phyloP scores from a whole-genome alignment of 2,113 vertebrate species.

The Apus apus region DNA sequence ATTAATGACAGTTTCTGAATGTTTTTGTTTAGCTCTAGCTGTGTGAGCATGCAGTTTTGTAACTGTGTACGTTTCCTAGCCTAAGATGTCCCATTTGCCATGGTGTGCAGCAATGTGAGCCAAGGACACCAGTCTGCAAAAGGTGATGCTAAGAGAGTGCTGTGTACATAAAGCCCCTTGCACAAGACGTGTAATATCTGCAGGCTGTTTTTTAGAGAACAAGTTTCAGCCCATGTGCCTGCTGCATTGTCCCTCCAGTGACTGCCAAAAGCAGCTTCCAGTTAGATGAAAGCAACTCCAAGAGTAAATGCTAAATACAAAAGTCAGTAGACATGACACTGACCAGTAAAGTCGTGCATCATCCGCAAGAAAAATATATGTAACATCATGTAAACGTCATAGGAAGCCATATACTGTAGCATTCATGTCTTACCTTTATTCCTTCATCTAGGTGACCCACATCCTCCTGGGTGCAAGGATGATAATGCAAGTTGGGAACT shows the following conservation, averaged over 20 bases:
- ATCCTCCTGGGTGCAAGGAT: not conserved
- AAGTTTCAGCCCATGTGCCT: not conserved
- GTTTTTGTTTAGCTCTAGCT: not conserved
- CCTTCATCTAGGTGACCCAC: slow-evolving; percentile 49
- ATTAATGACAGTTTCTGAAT: not conserved
- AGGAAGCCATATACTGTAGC: not conserved
- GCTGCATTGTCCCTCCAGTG: not conserved
- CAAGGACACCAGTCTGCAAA: not conserved
- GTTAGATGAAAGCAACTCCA: not conserved
- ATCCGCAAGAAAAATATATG: not conserved
- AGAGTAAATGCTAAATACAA: not conserved
- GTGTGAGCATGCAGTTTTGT: not conserved
- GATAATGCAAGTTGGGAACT: not conserved
- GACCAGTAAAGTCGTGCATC: not conserved
- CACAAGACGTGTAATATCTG: too few species aligned
- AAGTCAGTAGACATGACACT: not conserved
- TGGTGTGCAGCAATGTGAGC: not conserved
- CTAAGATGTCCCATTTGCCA: not conserved
- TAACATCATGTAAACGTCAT: too few species aligned
- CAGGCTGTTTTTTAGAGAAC: not conserved
- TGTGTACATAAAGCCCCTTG: not conserved
- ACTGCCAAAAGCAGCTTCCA: not conserved
- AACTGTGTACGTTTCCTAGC: not conserved
- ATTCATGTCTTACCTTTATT: slow-evolving; percentile 57
- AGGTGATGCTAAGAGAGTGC: not conserved